A percentile compares a stretch with the other conserved stretches of the same genome.
Evolutionary conservation across 2,797 vertebrate species (phyloP).

Genomic region (Choloepus didactylus): DNA sequence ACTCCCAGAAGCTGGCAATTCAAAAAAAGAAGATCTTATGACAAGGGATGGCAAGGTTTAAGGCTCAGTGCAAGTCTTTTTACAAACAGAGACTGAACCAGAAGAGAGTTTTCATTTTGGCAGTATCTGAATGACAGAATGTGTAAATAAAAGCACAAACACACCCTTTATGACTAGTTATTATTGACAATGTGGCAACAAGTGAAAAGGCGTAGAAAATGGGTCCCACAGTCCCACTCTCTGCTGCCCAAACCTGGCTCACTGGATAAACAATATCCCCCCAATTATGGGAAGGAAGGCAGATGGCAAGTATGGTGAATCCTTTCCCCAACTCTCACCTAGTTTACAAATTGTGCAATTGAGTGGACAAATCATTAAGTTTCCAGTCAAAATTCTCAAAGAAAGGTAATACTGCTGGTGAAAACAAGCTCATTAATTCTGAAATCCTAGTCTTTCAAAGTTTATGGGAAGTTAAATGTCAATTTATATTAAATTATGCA

Average conservation of each 20-base stretch:
- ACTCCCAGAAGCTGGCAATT: background rate
- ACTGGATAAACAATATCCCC: background rate
- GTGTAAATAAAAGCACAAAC: background rate
- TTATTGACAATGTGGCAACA: background rate
- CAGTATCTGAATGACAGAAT: background rate
- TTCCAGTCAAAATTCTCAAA: background rate
- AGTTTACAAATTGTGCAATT: background rate
- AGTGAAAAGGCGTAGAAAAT: background rate
- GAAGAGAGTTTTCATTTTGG: background rate
- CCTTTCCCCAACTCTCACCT: background rate
- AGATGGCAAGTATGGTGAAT: background rate
- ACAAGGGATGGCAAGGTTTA: background rate
- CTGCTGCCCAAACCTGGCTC: background rate
- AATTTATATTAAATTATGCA: background rate
- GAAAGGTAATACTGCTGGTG: background rate
- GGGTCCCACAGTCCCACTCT: background rate
- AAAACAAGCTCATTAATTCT: background rate
- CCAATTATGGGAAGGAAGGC: background rate
- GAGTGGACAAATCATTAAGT: background rate
- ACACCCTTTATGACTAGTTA: background rate
- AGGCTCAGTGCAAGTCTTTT: background rate
- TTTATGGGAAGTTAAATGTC: background rate
- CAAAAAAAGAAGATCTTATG: background rate
- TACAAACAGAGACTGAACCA: background rate
- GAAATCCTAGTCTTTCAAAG: slow-evolving; percentile 13